Evolutionary conservation across 2,888 invertebrate species (phyloP).

Genomic region (Mythimna vitellina): DNA sequence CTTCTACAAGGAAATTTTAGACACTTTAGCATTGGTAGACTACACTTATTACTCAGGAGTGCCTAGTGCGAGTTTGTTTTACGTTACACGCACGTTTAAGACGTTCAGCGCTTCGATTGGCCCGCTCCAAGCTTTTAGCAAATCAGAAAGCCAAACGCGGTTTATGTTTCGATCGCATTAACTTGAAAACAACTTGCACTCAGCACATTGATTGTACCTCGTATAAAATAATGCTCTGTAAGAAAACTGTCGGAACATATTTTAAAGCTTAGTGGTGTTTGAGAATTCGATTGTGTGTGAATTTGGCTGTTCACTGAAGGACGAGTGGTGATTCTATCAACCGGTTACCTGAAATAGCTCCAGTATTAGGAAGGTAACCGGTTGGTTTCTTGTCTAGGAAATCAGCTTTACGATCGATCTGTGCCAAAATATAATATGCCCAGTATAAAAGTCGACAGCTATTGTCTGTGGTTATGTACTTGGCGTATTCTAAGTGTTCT

Average conservation of each 20-base stretch:
- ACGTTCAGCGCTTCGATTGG: too few relatives aligned
- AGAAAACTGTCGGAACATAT: neutral
- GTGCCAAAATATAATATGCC: constrained; percentile 1
- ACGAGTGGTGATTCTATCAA: neutral
- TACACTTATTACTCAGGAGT: too few relatives aligned
- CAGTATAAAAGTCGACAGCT: neutral
- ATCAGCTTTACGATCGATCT: constrained; percentile 2
- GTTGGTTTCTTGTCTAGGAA: neutral
- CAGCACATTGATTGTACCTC: too few relatives aligned
- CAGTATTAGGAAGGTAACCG: neutral
- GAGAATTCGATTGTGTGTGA: neutral
- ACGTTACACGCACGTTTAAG: too few relatives aligned
- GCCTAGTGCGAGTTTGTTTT: too few relatives aligned
- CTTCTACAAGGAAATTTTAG: too few relatives aligned
- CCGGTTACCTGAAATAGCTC: neutral
- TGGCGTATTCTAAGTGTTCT: neutral
- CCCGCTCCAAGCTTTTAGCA: too few relatives aligned
- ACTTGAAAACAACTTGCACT: too few relatives aligned
- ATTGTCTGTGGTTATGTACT: neutral
- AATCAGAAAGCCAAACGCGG: too few relatives aligned
- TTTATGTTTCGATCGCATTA: too few relatives aligned
- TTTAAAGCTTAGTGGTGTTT: neutral
- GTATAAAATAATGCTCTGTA: too few relatives aligned
- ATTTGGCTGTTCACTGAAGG: neutral
- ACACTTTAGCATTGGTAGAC: too few relatives aligned